These are phyloP conservation scores for Astyanax mexicanus DNA, from an alignment of 2,797 vertebrate genomes.

Conservation along the genomic window DNA sequence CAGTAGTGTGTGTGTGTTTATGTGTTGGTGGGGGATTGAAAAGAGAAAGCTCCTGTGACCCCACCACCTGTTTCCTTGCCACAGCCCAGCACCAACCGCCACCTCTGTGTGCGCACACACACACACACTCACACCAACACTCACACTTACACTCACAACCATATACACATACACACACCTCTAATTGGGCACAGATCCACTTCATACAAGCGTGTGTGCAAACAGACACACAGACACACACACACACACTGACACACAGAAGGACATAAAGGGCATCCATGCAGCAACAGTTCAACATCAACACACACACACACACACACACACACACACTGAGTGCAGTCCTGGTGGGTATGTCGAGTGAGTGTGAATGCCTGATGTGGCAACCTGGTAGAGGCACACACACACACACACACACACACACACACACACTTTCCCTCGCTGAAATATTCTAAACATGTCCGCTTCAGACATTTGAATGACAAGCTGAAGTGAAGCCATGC, in stretches of 20 bases:
- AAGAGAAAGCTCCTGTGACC: slow-evolving; percentile 1
- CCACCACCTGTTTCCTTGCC: slow-evolving; percentile 67
- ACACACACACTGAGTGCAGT: slow-evolving; percentile 14
- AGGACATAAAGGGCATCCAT: slow-evolving; percentile 23
- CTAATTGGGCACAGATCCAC: slow-evolving; percentile 5
- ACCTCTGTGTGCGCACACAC: slow-evolving; percentile 50
- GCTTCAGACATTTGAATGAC: neutral
- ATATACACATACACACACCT: neutral
- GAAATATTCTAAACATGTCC: neutral
- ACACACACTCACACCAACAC: slow-evolving; percentile 20
- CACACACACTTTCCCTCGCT: slow-evolving; percentile 25
- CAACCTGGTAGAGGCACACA: neutral
- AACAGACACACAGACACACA: slow-evolving; percentile 7
- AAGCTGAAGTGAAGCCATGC: neutral
- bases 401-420: slow-evolving; percentile 59
- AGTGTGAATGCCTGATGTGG: neutral
- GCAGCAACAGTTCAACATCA: neutral
- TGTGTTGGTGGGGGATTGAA: neutral
- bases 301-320: slow-evolving; percentile 3
- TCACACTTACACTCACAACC: no score
- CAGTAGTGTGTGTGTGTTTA: neutral
- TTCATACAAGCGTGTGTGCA: neutral
- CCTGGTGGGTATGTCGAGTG: neutral
- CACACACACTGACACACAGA: slow-evolving; percentile 42
- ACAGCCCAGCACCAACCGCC: slow-evolving; percentile 65